Conservation (phyloP, 2,888 invertebrate species). For the Troilus luridus region DNA sequence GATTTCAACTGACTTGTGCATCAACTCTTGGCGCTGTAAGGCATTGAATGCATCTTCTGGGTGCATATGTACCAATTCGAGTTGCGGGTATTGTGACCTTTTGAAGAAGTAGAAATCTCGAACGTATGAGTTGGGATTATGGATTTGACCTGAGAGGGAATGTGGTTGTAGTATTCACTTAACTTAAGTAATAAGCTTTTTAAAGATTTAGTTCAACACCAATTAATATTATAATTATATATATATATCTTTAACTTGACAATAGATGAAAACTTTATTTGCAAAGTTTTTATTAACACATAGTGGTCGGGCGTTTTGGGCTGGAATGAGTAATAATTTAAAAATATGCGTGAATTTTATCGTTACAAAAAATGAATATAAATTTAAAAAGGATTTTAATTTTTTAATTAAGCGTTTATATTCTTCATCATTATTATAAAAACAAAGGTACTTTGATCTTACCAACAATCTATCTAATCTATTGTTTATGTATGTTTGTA, state of each 20-base stretch:
- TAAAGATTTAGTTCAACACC: neutral
- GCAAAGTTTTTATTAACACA: too few species aligned
- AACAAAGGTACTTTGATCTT: too few species aligned
- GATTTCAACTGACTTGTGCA: conserved; percentile 96
- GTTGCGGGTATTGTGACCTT: conserved; percentile 96
- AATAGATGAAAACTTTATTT: neutral
- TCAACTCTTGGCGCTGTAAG: conserved; percentile 89
- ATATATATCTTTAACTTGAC: neutral
- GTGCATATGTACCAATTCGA: conserved; percentile 93
- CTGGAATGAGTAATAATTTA: too few species aligned
- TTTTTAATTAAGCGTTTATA: too few species aligned
- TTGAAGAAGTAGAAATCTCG: conserved; percentile 96
- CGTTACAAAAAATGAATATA: too few species aligned
- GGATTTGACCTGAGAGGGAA: conserved; percentile 86
- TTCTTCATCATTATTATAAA: too few species aligned
- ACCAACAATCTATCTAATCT: too few species aligned
- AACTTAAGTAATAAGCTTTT: neutral
- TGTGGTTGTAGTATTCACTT: conserved; percentile 59
- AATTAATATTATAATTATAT: neutral
- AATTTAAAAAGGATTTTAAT: too few species aligned
- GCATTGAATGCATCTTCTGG: conserved; percentile 92
- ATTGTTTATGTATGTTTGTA: too few species aligned
- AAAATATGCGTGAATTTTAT: too few species aligned
- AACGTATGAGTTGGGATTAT: conserved; percentile 95
- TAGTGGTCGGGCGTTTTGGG: too few species aligned